Evolutionary conservation across 2,888 invertebrate genomes (phyloP).

Genomic region (Bombyx huttoni): DNA sequence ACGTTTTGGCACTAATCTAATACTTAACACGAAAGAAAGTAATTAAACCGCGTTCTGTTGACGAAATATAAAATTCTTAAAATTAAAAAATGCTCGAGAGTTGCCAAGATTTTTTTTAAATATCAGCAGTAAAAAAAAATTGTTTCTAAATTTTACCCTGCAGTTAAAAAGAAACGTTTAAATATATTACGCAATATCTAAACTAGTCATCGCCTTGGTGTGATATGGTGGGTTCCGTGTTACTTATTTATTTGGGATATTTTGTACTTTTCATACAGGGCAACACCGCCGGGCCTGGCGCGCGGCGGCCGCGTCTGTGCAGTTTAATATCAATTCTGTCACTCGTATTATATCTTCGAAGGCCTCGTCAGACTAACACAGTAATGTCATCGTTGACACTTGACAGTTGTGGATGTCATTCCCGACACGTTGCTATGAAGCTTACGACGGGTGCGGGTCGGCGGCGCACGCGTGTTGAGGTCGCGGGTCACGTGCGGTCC

Average conservation of each 20-base stretch:
- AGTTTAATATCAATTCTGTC: no score
- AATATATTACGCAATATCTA: background rate
- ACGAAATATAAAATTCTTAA: background rate
- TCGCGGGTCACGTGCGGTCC: slow-evolving; percentile 32
- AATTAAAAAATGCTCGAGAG: background rate
- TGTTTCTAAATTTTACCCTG: no score
- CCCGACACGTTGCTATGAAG: no score
- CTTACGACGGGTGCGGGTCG: no score
- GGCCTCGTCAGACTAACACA: no score
- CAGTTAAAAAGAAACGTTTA: background rate
- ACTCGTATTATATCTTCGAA: no score
- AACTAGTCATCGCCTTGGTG: background rate
- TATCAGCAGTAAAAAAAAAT: no score
- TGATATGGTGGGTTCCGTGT: background rate
- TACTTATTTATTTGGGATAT: background rate
- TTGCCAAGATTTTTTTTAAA: background rate
- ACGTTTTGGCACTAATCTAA: slow-evolving; percentile 62
- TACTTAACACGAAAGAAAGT: slow-evolving; percentile 15
- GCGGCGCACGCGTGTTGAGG: slow-evolving; percentile 2
- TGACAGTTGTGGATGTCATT: no score
- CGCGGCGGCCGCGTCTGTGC: no score
- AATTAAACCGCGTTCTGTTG: no score
- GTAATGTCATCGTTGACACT: no score
- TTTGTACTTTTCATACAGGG: background rate
- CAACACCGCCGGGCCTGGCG: no score